Conservation (phyloP, 2,113 vertebrate species). For the Oreochromis aureus region DNA sequence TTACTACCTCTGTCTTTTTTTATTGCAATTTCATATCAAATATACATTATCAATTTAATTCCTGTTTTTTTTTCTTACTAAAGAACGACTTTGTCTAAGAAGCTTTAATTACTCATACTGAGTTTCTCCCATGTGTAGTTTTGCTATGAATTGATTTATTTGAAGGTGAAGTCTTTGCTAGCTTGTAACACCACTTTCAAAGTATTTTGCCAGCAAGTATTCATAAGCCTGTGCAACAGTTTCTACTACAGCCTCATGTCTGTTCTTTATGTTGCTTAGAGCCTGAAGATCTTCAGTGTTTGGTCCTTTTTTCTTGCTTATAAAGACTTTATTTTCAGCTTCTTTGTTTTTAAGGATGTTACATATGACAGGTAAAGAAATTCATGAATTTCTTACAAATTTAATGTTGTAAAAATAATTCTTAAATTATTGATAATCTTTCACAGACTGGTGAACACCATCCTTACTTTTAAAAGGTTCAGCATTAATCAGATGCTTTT, state of each 20-base stretch:
- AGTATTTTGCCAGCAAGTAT: neutral
- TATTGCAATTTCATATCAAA: neutral
- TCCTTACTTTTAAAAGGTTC: neutral
- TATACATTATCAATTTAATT: neutral
- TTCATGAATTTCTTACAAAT: neutral
- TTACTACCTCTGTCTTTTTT: neutral
- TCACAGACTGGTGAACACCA: neutral
- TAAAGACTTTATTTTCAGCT: neutral
- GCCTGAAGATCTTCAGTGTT: neutral
- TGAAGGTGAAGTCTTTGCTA: neutral
- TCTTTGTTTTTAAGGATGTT: neutral
- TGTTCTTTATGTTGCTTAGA: neutral
- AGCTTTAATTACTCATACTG: neutral
- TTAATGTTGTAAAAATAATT: neutral
- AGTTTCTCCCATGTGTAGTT: neutral
- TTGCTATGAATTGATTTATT: neutral
- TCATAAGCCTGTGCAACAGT: neutral
- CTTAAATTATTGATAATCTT: neutral
- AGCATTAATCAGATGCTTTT: neutral
- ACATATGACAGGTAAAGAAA: neutral
- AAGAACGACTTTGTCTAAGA: neutral
- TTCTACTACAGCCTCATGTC: neutral
- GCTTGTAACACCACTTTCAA: neutral
- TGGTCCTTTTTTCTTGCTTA: neutral
- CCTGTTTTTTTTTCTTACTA: neutral